Percentiles rank a stretch among this genome's conserved stretches.
Conservation (phyloP, 2,797 vertebrate genomes). For the Florisuga fusca region DNA sequence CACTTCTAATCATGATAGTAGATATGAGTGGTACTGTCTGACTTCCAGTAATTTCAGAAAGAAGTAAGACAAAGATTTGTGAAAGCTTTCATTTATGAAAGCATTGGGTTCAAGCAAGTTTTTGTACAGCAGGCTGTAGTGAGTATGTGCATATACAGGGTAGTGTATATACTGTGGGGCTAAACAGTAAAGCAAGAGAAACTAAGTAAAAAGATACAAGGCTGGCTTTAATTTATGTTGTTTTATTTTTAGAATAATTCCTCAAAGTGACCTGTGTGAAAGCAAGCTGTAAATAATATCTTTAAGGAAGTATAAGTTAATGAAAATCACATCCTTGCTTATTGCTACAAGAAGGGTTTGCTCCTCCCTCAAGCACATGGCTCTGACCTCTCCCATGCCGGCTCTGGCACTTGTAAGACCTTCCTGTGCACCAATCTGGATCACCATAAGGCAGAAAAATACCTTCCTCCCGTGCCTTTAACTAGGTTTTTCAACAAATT, state of each 20-base stretch:
- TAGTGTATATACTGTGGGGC: rapidly evolving
- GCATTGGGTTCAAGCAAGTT: not conserved
- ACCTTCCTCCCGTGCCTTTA: not conserved
- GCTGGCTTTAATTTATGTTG: not conserved
- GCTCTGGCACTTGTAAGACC: not conserved
- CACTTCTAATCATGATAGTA: rapidly evolving
- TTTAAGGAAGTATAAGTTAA: not conserved
- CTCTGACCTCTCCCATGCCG: not conserved
- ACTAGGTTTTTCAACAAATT: not conserved
- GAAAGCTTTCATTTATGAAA: not conserved
- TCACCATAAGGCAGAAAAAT: not conserved
- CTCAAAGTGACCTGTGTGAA: not conserved
- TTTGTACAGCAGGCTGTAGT: not conserved
- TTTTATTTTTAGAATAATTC: not conserved
- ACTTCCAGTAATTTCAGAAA: not conserved
- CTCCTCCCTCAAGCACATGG: not conserved
- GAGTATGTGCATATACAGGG: not conserved
- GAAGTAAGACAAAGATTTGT: rapidly evolving
- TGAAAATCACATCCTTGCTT: not conserved
- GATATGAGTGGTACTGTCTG: rapidly evolving
- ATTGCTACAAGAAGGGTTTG: not conserved
- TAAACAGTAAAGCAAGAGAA: not conserved
- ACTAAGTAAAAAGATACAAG: not conserved
- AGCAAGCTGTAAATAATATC: not conserved
- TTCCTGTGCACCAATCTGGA: not conserved